These are phyloP conservation scores for Pseudolycoriella hygida DNA, from an alignment of 2,888 invertebrate species.

Conservation along the genomic window DNA sequence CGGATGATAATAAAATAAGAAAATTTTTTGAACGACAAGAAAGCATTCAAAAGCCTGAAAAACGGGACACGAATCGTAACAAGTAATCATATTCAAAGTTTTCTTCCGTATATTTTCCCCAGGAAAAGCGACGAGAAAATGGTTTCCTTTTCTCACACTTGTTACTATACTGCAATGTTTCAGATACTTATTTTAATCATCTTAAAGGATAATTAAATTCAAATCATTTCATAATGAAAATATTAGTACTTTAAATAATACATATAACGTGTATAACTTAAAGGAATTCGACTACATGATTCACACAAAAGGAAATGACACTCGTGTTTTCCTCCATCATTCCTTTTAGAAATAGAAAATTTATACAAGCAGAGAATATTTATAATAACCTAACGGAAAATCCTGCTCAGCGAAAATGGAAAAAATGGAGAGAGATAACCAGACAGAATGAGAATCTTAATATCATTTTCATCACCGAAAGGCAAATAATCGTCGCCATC, in stretches of 20 bases:
- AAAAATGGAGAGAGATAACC: too few relatives aligned
- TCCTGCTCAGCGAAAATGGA: neutral
- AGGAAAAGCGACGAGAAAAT: neutral
- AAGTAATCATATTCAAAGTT: neutral
- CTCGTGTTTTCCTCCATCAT: neutral
- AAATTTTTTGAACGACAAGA: neutral
- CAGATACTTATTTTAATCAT: slow-evolving; percentile 1
- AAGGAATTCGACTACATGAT: slow-evolving; percentile 4
- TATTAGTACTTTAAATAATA: neutral
- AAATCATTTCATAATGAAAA: slow-evolving; percentile 4
- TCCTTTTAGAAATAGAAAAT: neutral
- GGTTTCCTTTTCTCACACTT: neutral
- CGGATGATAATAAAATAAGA: neutral
- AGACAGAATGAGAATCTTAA: too few relatives aligned
- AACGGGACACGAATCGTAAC: neutral
- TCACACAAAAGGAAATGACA: slow-evolving; percentile 5
- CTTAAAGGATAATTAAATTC: slow-evolving; percentile 5
- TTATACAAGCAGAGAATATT: neutral
- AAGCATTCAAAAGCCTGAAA: too few relatives aligned
- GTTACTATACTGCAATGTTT: neutral
- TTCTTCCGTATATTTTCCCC: too few relatives aligned
- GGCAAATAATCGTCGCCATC: too few relatives aligned
- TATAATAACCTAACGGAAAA: neutral
- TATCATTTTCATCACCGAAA: too few relatives aligned
- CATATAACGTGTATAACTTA: slow-evolving; percentile 1